phyloP scores from a whole-genome alignment of 2,888 invertebrate genomes.

The Neoitamus cyanurus region DNA sequence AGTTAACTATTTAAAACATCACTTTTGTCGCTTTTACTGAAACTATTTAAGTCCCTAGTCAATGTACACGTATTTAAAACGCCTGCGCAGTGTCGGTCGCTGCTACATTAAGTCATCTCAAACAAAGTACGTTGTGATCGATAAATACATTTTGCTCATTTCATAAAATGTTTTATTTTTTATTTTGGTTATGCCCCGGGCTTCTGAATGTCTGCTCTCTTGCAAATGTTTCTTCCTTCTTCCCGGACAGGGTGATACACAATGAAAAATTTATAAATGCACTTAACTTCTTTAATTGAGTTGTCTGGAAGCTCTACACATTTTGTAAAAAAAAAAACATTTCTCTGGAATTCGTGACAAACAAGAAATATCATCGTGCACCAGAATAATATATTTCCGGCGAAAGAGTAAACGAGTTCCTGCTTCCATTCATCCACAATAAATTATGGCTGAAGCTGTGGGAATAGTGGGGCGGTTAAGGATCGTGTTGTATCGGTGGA shows the following conservation, averaged over 20 bases:
- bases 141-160: not conserved
- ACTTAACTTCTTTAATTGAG: not conserved
- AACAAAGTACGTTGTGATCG: not conserved
- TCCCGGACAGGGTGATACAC: not conserved
- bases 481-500: not conserved
- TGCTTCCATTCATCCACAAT: not conserved
- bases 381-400: constrained; percentile 14
- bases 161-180: not conserved
- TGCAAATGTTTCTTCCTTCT: not conserved
- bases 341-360: not conserved
- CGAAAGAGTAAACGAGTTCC: constrained; percentile 17
- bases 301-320: not conserved
- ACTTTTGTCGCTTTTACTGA: not conserved
- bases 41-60: not conserved
- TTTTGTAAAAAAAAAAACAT: not conserved
- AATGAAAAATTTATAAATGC: not conserved
- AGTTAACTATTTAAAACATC: constrained; percentile 28
- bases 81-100: not conserved
- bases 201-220: not conserved
- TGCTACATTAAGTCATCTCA: not conserved
- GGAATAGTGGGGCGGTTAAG: not conserved
- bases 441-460: not conserved
- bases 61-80: constrained; percentile 3
- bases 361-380: not conserved
- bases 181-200: not conserved